A percentile compares a stretch with the other conserved stretches of the same genome.
phyloP scores from a whole-genome alignment of 2,113 vertebrate species.

The Mobula hypostoma region DNA sequence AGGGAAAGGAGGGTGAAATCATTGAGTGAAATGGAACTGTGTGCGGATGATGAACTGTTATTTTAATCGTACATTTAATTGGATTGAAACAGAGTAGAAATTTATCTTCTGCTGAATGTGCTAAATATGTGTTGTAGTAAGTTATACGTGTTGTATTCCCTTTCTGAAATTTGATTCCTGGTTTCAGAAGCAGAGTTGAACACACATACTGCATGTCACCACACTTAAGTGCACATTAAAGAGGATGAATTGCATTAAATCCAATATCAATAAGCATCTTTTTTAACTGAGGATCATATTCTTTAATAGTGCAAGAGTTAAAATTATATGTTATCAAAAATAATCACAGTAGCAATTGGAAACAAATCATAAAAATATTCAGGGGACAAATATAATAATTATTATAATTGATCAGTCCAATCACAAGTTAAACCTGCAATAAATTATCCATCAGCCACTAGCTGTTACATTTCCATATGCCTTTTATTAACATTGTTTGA shows the following conservation, averaged over 20 bases:
- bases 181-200: too few species aligned
- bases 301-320: neutral
- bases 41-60: neutral
- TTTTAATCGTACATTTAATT: neutral
- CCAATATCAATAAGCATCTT: neutral
- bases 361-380: neutral
- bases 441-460: neutral
- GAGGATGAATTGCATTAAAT: neutral
- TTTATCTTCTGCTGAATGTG: too few species aligned
- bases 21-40: neutral
- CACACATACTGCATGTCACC: too few species aligned
- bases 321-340: neutral
- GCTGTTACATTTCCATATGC: neutral
- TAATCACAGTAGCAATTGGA: neutral
- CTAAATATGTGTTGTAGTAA: too few species aligned
- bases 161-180: too few species aligned
- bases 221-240: too few species aligned
- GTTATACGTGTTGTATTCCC: too few species aligned
- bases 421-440: conserved; percentile 3
- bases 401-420: neutral
- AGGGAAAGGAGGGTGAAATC: neutral
- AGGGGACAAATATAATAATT: neutral
- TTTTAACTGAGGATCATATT: neutral
- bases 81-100: neutral
- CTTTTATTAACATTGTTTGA: neutral